Percentiles rank a stretch among this genome's conserved stretches.
Evolutionary conservation across 2,888 invertebrate species (phyloP).

Genomic region (Tolmerus cingulatus): DNA sequence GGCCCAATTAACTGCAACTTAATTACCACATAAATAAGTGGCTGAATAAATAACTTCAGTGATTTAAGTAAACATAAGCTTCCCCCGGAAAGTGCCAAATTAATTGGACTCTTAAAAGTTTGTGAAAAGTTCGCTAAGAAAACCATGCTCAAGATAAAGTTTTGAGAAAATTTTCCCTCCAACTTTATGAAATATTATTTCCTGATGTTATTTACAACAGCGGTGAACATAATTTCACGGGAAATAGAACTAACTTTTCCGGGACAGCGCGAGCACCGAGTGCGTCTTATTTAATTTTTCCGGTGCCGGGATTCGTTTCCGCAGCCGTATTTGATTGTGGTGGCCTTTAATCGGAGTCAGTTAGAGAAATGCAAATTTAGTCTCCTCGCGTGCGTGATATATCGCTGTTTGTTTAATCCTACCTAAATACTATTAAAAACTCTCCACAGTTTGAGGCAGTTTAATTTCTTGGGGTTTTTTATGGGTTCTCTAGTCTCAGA

Average conservation of each 20-base stretch:
- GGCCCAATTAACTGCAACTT: conserved; percentile 41
- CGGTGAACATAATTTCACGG: conserved; percentile 34
- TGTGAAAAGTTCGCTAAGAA: conserved; percentile 34
- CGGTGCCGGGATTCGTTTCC: not conserved
- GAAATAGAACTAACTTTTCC: not conserved
- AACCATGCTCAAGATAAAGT: conserved; percentile 37
- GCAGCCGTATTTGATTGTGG: not conserved
- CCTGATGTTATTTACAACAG: conserved; percentile 35
- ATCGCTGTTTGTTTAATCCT: not conserved
- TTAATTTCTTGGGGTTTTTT: not conserved
- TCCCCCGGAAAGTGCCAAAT: conserved; percentile 30
- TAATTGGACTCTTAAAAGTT: conserved; percentile 42
- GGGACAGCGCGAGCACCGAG: not conserved
- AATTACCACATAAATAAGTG: conserved; percentile 41
- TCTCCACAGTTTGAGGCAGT: not conserved
- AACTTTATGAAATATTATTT: conserved; percentile 41
- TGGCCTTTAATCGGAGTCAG: not conserved
- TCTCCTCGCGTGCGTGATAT: not conserved
- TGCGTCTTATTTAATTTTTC: conserved; percentile 27
- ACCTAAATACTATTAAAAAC: not conserved
- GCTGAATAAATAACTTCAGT: conserved; percentile 35
- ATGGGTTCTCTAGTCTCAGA: not conserved
- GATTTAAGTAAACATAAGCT: conserved; percentile 40
- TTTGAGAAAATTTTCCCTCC: conserved; percentile 19
- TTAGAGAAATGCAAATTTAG: not conserved